Base-by-base conservation (phyloP, 1,140 invertebrate genomes). In the Anastrepha ludens region DNA sequence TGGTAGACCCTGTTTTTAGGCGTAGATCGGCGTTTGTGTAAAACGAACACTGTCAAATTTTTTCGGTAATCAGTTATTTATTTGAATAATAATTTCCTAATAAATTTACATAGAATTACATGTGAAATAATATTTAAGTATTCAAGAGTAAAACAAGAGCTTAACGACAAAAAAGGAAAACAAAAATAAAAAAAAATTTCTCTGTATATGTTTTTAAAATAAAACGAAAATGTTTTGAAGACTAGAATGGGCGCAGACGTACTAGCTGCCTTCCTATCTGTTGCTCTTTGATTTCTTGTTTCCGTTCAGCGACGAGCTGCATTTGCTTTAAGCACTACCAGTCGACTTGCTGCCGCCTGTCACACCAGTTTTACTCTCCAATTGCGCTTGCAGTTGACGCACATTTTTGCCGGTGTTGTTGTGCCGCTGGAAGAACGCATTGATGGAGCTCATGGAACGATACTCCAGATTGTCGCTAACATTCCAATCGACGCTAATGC, bases 381-480 rank as follows among this genome's bases (percentile, higher is more conserved):
- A 86, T 88, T 92, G 91, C 1, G 92, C 91, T 87, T 92, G 92
- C 78, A 93, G 90, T 47, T 93, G 89, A 88, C 87, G 89, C 0
- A 93, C 91, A 44, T 91, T 90, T 55, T 91, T 90, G 0, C 92
- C 94, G 86, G 93, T 94, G 58, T 94, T 94, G 59, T 95, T 94
- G 90, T 96, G 95, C 85, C 95, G 94, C 93, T 95, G 94, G 91
- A 95, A 96, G 91, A 96, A 96, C 47, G 94, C 95, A 89, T 96
- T 95, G n/a, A 96, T 93, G 87, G 95, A 96, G 88, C 95, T 95
- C 93, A 96, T 96, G 20, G 95, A 95, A 87, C 93, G 91, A 89
- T 94, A 94, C 85, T 94, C 94, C 41, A 93, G 89, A 88, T 93
- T 93, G 74, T 93, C 92, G 87, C 92, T 91, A 8, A 93, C 87